Base-by-base conservation (phyloP, 2,113 vertebrate genomes). In the Amphilophus citrinellus region DNA sequence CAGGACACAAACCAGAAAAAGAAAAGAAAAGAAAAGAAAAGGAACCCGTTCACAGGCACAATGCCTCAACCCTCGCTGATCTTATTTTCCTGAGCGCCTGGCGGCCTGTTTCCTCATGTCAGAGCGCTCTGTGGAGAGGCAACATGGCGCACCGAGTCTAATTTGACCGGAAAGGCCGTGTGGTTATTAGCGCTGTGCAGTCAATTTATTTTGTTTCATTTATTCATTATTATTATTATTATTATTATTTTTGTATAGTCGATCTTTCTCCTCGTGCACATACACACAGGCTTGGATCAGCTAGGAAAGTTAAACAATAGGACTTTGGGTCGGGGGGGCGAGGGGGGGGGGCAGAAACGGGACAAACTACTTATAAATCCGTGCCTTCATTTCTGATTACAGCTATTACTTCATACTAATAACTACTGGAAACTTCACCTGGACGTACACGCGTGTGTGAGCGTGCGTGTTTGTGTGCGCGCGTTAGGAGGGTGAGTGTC, bases 91-190 rank as follows among this genome's bases (percentile, higher is more conserved):
- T 76, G 61, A 39, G 87, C 89, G 86, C 88, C 68, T 85, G 17
- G 86, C 87, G 92, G 93, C 92, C 93, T 91, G 63, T 82, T 91
- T 91, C 91, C 92, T 92, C 89, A 79, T 86, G 87, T 84, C 86
- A 90, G 78, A 66, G 42, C 17, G 79, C 39, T 82, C 22, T 13
- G 77, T 35, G 61, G 9, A 76, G 77, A 93, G 89, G 65, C 94
- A 94, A 95, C 76, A 95, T 95, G 94, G 94, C 94, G 94, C 92
- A 82, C 84, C 73, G 84, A 83, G 77, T 77, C 50, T 47, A 53
- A 76, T 82, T 62, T 84, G 84, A 88, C 85, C 85, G 71, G 65
- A 87, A 68, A 91, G 93, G 92, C 92, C 90, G 92, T 87, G 85
- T 20, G 50, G 17, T 39, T 77, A 58, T 78, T 32, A 20, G 80